Evolutionary conservation across 2,113 vertebrate species (phyloP).

Genomic region (Petromus typicus): DNA sequence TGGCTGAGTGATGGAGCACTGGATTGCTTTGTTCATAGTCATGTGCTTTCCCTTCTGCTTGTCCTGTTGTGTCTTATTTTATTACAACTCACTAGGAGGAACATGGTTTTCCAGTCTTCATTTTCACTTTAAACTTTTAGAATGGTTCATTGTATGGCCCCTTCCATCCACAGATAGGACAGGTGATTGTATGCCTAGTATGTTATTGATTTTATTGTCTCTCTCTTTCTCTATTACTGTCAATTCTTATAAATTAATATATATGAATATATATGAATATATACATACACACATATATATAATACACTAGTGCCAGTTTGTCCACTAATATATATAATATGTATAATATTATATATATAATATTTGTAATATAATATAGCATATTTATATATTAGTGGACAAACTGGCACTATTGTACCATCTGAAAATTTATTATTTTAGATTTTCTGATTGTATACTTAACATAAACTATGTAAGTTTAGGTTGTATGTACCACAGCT

Average conservation of each 20-base stretch:
- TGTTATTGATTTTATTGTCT: neutral
- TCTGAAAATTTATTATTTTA: conserved; percentile 56
- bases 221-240: too few species aligned
- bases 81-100: too few species aligned
- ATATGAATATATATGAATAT: too few species aligned
- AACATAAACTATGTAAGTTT: conserved; percentile 42
- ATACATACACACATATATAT: too few species aligned
- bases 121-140: neutral
- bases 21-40: neutral
- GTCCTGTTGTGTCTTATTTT: neutral
- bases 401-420: neutral
- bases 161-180: neutral
- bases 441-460: conserved; percentile 39
- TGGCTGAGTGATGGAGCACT: neutral
- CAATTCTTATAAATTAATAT: neutral
- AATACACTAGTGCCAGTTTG: too few species aligned
- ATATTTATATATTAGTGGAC: too few species aligned
- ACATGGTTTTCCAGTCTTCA: neutral
- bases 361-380: too few species aligned
- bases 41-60: neutral
- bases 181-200: neutral
- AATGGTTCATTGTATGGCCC: neutral
- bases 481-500: conserved; percentile 43
- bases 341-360: too few species aligned
- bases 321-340: too few species aligned